Evolutionary conservation across 2,888 invertebrate genomes (phyloP).

Genomic region (Bursaphelenchus okinawaensis): DNA sequence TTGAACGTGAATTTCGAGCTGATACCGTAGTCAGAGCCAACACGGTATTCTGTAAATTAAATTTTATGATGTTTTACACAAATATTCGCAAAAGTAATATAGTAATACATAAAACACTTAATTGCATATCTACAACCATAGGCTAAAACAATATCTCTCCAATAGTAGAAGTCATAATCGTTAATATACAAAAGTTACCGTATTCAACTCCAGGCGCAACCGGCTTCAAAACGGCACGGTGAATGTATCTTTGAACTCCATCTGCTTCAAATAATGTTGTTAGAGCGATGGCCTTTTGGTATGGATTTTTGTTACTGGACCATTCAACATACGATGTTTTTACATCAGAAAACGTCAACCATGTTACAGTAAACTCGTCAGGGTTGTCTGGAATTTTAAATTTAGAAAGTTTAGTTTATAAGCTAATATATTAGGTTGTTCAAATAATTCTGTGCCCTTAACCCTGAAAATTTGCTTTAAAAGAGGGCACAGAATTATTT

Average conservation of each 20-base stretch:
- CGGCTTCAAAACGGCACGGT: background rate
- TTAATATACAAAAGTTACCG: too few species aligned
- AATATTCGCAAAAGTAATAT: too few species aligned
- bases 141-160: too few species aligned
- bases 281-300: background rate
- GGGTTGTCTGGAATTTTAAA: background rate
- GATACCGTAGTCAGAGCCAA: slow-evolving; percentile 38
- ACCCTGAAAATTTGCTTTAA: too few species aligned
- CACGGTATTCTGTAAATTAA: slow-evolving; percentile 36
- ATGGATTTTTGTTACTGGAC: background rate
- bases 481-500: too few species aligned
- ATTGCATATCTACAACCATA: too few species aligned
- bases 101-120: too few species aligned
- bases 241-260: background rate
- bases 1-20: slow-evolving; percentile 43
- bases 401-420: background rate
- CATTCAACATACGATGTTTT: background rate
- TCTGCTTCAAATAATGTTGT: background rate
- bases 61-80: too few species aligned
- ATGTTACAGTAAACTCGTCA: background rate
- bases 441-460: too few species aligned
- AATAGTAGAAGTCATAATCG: too few species aligned
- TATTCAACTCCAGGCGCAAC: background rate
- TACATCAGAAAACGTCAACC: background rate
- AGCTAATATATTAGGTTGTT: too few species aligned